Evolutionary conservation across 2,113 vertebrate genomes (phyloP).

Genomic region (Coptodon bakossiorum): DNA sequence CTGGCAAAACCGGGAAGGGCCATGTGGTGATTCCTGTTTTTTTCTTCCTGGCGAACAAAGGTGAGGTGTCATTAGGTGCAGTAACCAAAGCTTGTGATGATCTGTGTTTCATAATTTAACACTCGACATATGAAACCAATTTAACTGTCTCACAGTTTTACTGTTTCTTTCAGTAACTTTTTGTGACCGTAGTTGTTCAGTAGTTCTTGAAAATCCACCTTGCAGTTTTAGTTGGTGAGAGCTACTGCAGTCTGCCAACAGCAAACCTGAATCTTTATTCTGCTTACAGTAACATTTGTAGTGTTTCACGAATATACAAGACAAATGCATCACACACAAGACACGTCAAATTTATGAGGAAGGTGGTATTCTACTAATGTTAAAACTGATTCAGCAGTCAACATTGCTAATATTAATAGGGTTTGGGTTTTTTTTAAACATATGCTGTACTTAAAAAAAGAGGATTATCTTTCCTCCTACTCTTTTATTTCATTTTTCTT

Average conservation of each 20-base stretch:
- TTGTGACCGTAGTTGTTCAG: neutral
- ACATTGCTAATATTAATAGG: neutral
- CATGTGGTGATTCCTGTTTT: slow-evolving; percentile 80
- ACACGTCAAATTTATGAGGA: neutral
- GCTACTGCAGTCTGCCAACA: neutral
- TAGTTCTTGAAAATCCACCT: neutral
- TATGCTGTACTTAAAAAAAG: neutral
- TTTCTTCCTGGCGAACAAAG: slow-evolving; percentile 67
- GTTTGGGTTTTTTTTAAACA: rapidly evolving
- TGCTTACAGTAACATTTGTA: neutral
- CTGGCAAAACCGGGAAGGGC: slow-evolving; percentile 72
- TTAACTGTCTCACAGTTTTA: neutral
- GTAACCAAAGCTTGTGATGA: neutral
- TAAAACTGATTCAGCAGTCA: neutral
- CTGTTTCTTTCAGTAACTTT: neutral
- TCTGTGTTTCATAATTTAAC: neutral
- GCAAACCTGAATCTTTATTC: neutral
- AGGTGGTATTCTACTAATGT: neutral
- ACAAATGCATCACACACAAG: neutral
- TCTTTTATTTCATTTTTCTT: neutral
- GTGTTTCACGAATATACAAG: neutral
- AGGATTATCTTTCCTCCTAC: neutral
- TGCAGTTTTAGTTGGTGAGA: neutral
- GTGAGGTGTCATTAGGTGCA: slow-evolving; percentile 64
- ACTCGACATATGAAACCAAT: neutral